Conservation (phyloP, 2,888 invertebrate species). For the Drosophila mettleri region DNA sequence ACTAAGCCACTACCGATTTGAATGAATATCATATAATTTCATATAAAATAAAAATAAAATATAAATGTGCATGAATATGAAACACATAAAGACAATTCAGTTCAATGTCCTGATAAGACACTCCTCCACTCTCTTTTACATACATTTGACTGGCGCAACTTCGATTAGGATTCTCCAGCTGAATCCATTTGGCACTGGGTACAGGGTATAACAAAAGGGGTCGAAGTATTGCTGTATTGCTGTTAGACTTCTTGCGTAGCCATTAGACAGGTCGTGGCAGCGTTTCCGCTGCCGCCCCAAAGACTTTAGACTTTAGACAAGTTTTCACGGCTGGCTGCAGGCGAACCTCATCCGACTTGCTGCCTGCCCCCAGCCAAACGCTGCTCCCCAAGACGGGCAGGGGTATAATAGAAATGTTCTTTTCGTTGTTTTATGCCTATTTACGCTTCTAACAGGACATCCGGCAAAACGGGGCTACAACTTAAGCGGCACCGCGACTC, state of each 20-base stretch:
- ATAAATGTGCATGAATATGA: background rate
- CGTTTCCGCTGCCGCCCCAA: slow-evolving; percentile 70
- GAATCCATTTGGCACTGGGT: background rate
- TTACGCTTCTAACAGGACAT: slow-evolving; percentile 80
- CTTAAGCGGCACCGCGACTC: slow-evolving; percentile 59
- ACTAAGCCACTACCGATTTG: no score
- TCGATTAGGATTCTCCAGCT: background rate
- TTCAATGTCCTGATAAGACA: background rate
- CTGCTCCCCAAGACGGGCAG: background rate
- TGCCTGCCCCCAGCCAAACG: background rate
- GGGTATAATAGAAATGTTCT: slow-evolving; percentile 78
- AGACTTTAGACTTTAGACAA: slow-evolving; percentile 75
- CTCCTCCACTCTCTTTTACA: background rate
- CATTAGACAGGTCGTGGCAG: slow-evolving; percentile 76
- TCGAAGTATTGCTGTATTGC: slow-evolving; percentile 54
- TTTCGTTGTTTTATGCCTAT: slow-evolving; percentile 81
- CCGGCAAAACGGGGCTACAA: slow-evolving; percentile 72
- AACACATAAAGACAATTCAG: background rate
- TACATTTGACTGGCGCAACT: background rate
- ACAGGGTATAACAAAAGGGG: slow-evolving; percentile 26
- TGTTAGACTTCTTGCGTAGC: slow-evolving; percentile 57
- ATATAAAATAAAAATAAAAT: no score
- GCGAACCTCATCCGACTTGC: slow-evolving; percentile 33
- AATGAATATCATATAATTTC: no score
- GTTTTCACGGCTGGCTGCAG: slow-evolving; percentile 71